Evolutionary conservation across 2,888 invertebrate species (phyloP), one percentile per base, ranked within the genome.

Genomic region (Eulithis testata): DNA sequence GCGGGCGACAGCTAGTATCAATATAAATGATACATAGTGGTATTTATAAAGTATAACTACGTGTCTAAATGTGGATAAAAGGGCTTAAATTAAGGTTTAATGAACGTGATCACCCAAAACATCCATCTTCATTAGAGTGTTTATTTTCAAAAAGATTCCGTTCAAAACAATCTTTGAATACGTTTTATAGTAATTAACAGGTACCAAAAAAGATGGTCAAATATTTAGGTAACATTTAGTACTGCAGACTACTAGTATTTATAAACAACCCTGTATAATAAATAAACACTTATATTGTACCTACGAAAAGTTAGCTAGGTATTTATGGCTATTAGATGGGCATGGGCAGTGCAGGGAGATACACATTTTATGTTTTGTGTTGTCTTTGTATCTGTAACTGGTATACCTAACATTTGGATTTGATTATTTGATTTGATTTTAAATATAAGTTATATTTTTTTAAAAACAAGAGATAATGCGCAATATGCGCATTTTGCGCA

Each of bases 51-150:
- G n/a, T 45, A 45, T 2, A 6, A 37, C 7, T 9, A 36, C 40
- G 14, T 40, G 40, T 40, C 12, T 11, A 40, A 40, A 12, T 14
- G 53, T 37, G 40, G 8, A 14, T 14, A 52, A 61, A 50, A 14
- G 36, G 54, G n/a, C 43, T 58, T 36, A 60, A 60, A 60, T 56
- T 45, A 65, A 65, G 65, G 65, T 64, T 61, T 79, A 79, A 79
- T 79, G 72, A 73, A 75, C 74, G 76, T 76, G 75, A 76, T 73
- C 72, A 73, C 70, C n/a, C 70, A 65, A 73, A 74, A 66, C 81
- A 81, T 84, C 76, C 71, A 78, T 85, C 84, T 84, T 84, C 85
- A 83, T 85, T 85, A 84, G 74, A 59, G 72, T 65, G 72, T 60
- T 79, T 79, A 80, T 81, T 82, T 83, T 77, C 74, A 74, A 76